phyloP scores from a whole-genome alignment of 1,140 invertebrate genomes.

The Drosophila nigrodunni region DNA sequence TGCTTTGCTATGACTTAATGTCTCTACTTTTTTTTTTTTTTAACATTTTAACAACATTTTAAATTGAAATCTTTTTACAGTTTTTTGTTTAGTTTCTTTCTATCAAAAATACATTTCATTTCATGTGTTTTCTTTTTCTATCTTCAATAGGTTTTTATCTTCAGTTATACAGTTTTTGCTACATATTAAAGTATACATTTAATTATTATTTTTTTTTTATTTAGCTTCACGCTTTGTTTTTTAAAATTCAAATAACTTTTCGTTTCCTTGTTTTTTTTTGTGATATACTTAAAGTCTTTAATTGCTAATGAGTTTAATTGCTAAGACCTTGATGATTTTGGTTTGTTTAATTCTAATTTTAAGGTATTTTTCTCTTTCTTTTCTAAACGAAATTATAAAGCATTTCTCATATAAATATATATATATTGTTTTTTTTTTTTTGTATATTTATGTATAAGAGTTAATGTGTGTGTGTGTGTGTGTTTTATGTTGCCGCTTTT shows the following conservation, averaged over 20 bases:
- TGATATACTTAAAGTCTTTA: slow-evolving; percentile 44
- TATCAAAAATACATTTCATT: slow-evolving; percentile 76
- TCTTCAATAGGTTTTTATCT: slow-evolving; percentile 40
- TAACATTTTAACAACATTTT: slow-evolving; percentile 57
- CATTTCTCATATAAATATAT: slow-evolving; percentile 62
- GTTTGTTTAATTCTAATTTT: slow-evolving; percentile 75
- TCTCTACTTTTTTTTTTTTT: slow-evolving; percentile 29
- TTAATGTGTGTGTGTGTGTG: slow-evolving; percentile 33
- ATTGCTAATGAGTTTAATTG: slow-evolving; percentile 65
- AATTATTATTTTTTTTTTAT: not conserved
- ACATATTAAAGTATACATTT: slow-evolving; percentile 43
- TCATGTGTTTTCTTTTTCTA: slow-evolving; percentile 47
- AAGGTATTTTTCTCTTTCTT: slow-evolving; percentile 64
- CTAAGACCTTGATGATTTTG: slow-evolving; percentile 76
- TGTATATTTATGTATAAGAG: slow-evolving; percentile 21
- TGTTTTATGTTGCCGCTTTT: slow-evolving; percentile 25
- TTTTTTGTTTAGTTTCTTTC: slow-evolving; percentile 35
- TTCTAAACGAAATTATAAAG: slow-evolving; percentile 68
- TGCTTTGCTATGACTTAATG: slow-evolving; percentile 41
- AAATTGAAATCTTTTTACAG: slow-evolving; percentile 37
- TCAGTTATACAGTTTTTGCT: slow-evolving; percentile 56
- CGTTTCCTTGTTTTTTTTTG: slow-evolving; percentile 23
- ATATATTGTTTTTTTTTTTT: slow-evolving; percentile 28
- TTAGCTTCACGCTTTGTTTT: slow-evolving; percentile 52
- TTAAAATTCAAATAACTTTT: slow-evolving; percentile 65